Conservation (phyloP, 2,113 vertebrate species). For the Clarias magur region DNA sequence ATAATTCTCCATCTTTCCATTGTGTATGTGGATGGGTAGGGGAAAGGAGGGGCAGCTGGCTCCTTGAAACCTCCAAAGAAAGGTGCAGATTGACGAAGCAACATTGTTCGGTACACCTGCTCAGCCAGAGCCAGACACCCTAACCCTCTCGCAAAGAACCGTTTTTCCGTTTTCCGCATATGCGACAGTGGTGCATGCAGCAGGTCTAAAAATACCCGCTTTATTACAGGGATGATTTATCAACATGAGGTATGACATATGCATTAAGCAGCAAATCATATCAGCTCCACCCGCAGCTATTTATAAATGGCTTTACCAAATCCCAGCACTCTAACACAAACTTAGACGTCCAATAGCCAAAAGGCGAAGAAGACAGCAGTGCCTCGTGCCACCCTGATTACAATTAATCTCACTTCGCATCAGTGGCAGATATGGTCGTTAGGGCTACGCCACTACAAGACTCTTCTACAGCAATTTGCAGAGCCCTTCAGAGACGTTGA, state of each 20-base stretch:
- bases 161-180: not conserved
- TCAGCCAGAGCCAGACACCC: not conserved
- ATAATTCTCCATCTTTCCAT: slow-evolving; percentile 21
- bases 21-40: not conserved
- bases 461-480: slow-evolving; percentile 38
- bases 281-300: slow-evolving; percentile 29
- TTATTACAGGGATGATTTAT: slow-evolving; percentile 65
- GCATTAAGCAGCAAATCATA: slow-evolving; percentile 50
- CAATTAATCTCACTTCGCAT: slow-evolving; percentile 28
- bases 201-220: slow-evolving; percentile 55
- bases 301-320: slow-evolving; percentile 29
- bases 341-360: not conserved
- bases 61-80: slow-evolving; percentile 5
- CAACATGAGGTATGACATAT: slow-evolving; percentile 54
- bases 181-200: slow-evolving; percentile 18
- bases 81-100: not conserved
- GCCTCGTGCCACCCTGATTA: slow-evolving; percentile 20
- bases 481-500: slow-evolving; percentile 51
- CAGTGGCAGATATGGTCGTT: slow-evolving; percentile 29
- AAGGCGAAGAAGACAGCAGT: slow-evolving; percentile 20
- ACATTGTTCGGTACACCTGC: slow-evolving; percentile 1
- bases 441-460: slow-evolving; percentile 25
- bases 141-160: not conserved
- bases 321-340: slow-evolving; percentile 35
- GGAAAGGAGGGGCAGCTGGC: not conserved